phyloP scores from a whole-genome alignment of 2,797 vertebrate species.

The Squalus acanthias region DNA sequence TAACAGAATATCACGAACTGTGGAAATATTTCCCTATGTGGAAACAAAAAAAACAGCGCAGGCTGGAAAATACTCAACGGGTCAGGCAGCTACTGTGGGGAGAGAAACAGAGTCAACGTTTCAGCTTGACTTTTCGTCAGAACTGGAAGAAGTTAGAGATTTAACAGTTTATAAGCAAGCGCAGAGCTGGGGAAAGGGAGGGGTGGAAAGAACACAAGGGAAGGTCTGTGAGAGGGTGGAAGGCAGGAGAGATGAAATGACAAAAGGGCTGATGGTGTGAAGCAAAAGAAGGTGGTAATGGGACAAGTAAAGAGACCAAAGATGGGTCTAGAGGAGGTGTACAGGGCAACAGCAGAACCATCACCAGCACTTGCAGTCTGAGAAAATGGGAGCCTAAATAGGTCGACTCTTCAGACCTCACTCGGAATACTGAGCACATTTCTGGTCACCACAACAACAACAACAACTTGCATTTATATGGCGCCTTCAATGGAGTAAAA shows the following conservation, averaged over 20 bases:
- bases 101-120: neutral
- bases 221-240: no score
- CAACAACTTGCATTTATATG: no score
- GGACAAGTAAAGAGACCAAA: no score
- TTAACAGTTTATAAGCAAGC: no score
- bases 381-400: neutral
- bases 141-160: neutral
- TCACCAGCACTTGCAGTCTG: neutral
- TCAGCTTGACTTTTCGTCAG: neutral
- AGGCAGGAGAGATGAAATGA: no score
- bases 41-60: neutral
- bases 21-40: neutral
- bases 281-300: no score
- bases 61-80: neutral
- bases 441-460: neutral
- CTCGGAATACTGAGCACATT: neutral
- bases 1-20: accelerated
- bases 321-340: neutral
- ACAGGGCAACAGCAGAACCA: neutral
- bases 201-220: no score
- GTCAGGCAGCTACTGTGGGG: neutral
- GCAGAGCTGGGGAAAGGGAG: no score
- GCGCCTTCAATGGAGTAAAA: no score
- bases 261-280: no score
- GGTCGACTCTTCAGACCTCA: neutral